A percentile compares a stretch with the other conserved stretches of the same genome.
These are phyloP conservation scores for Mythimna albipuncta DNA, from an alignment of 2,888 invertebrate species.

Conservation along the genomic window DNA sequence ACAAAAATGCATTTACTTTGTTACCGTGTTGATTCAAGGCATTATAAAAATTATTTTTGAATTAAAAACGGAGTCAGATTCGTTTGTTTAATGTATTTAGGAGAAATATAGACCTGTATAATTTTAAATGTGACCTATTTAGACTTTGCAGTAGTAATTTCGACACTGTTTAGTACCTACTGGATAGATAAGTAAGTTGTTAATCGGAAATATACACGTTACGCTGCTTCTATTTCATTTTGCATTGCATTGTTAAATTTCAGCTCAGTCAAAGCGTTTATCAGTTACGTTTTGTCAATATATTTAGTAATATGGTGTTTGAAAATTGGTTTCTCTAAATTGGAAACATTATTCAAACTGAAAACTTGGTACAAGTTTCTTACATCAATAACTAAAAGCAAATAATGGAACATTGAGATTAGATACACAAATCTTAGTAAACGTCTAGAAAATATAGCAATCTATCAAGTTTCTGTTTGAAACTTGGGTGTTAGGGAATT, in stretches of 20 bases:
- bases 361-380: slow-evolving; percentile 43
- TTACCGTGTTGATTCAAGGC: slow-evolving; percentile 18
- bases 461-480: slow-evolving; percentile 66
- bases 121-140: background rate
- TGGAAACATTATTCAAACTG: slow-evolving; percentile 32
- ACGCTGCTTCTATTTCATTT: slow-evolving; percentile 5
- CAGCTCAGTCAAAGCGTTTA: slow-evolving; percentile 20
- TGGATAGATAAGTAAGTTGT: background rate
- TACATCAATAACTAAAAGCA: slow-evolving; percentile 47
- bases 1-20: slow-evolving; percentile 25
- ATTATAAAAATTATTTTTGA: background rate
- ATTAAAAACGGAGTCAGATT: background rate
- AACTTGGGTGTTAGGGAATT: slow-evolving; percentile 64
- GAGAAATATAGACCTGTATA: background rate
- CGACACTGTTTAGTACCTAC: background rate
- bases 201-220: slow-evolving; percentile 1
- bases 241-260: slow-evolving; percentile 14
- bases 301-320: slow-evolving; percentile 25
- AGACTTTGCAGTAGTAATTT: background rate
- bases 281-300: slow-evolving; percentile 30
- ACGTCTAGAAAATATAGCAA: slow-evolving; percentile 59
- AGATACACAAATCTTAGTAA: slow-evolving; percentile 59
- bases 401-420: slow-evolving; percentile 54
- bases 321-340: slow-evolving; percentile 29
- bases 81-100: background rate